Conservation (phyloP, 1,140 invertebrate genomes). For the Drosophila seguyi region DNA sequence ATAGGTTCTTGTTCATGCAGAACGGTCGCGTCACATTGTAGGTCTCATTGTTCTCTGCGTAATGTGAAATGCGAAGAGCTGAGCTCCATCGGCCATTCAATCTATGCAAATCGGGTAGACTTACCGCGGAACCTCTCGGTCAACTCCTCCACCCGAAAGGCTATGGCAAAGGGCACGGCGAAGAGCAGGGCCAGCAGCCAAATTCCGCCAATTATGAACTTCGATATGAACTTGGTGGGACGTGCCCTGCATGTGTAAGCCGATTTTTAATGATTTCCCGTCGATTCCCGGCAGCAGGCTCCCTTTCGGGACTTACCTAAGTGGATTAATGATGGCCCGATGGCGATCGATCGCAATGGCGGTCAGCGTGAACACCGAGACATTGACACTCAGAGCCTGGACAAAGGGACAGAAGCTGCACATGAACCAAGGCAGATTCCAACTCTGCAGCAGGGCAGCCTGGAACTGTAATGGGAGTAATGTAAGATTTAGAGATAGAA, state of each 20-base stretch:
- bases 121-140: slow-evolving; percentile 77
- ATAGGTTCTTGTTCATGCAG: slow-evolving; percentile 87
- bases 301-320: slow-evolving; percentile 86
- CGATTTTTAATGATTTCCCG: slow-evolving; percentile 21
- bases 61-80: background rate
- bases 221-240: slow-evolving; percentile 89
- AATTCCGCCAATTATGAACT: slow-evolving; percentile 89
- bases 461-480: slow-evolving; percentile 88
- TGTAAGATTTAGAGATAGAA: background rate
- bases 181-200: slow-evolving; percentile 88
- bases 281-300: background rate
- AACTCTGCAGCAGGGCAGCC: slow-evolving; percentile 91
- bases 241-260: slow-evolving; percentile 87
- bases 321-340: slow-evolving; percentile 89
- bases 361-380: slow-evolving; percentile 93
- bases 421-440: slow-evolving; percentile 94
- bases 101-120: slow-evolving; percentile 22
- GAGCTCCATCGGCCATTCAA: background rate
- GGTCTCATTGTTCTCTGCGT: slow-evolving; percentile 66
- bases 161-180: slow-evolving; percentile 89
- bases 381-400: slow-evolving; percentile 91
- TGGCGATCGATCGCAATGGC: slow-evolving; percentile 93
- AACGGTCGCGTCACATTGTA: slow-evolving; percentile 86
- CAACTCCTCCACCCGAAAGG: slow-evolving; percentile 87
- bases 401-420: slow-evolving; percentile 93